These are phyloP conservation scores for Tachina grossa DNA, from an alignment of 2,888 invertebrate genomes.

Conservation along the genomic window DNA sequence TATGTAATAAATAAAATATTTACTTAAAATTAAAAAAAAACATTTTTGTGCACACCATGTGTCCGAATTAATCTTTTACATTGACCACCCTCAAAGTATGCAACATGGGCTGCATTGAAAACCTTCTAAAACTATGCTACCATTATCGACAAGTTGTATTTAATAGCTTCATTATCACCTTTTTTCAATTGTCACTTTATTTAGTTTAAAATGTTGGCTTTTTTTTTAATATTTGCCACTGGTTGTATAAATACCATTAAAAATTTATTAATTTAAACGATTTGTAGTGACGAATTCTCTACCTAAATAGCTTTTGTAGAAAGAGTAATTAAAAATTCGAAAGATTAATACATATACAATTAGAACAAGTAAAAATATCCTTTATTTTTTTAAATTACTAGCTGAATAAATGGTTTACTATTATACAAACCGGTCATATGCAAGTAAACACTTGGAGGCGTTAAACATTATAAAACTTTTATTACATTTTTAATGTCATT, in stretches of 20 bases:
- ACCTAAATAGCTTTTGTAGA: not conserved
- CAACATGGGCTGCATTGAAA: not conserved
- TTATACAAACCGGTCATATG: not conserved
- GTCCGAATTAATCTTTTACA: too few relatives aligned
- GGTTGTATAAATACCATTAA: not conserved
- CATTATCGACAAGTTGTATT: too few relatives aligned
- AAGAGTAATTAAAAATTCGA: not conserved
- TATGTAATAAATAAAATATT: not conserved
- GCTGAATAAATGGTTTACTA: conserved; percentile 1
- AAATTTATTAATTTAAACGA: not conserved
- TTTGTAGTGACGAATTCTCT: not conserved
- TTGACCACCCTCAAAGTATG: not conserved
- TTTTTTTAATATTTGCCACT: not conserved
- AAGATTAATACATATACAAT: not conserved
- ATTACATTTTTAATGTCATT: conserved; percentile 17
- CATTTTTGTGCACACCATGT: too few relatives aligned
- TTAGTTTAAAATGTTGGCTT: not conserved
- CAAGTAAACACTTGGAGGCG: not conserved
- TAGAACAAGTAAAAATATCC: not conserved
- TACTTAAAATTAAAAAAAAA: too few relatives aligned
- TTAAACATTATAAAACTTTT: not conserved
- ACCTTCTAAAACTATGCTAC: not conserved
- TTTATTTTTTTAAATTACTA: not conserved
- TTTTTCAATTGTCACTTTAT: not conserved
- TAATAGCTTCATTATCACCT: not conserved